Evolutionary conservation across 1,140 invertebrate species (phyloP), one percentile per base, ranked within the genome.

Genomic region (Trichonephila clavata): DNA sequence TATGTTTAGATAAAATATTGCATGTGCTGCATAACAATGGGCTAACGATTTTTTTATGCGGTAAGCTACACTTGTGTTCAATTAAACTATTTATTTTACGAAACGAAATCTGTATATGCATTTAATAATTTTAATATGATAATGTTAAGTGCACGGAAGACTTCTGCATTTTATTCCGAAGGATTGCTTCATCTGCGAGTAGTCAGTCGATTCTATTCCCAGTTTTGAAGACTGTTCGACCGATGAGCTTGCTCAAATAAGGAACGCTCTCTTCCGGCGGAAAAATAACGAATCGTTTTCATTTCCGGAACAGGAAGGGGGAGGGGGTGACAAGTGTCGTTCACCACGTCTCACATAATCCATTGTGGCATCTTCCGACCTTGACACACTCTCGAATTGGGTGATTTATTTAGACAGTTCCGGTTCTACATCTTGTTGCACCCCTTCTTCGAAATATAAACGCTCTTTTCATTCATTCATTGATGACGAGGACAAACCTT

Each of bases 371-470:
- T 32, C 27, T n/a, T 50, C 24, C 59, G 83, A 86, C 83, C 83
- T 86, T 86, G 83, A 57, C 50, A 86, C 10, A 86, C 24, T 61
- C 60, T 86, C 59, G 59, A 86, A 86, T 86, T 86, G 59, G 83
- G 59, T 86, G 60, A 86, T 86, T 86, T 86, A 86, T n/a, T 27
- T 24, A 86, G 83, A 86, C 57, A 27, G 57, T 57, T 71, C 68
- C 68, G 68, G 68, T 71, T 71, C 68, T 71, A 32, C 68, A 32
- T 71, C 68, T 71, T 71, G 68, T 71, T 71, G 68, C 68, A 71
- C 68, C 68, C 68, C 21, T 27, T 10, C n/a, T 27, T 32, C 68
- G 68, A 71, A 71, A 71, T n/a, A 20, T 43, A 2, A n/a, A 83
- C 2, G 39, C 80, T 83, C 43, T 83, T 50, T 83, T 20, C 80